Percentiles rank a stretch among this genome's conserved stretches.
Conservation (phyloP, 2,797 vertebrate species). For the Coracias cyanogaster region DNA sequence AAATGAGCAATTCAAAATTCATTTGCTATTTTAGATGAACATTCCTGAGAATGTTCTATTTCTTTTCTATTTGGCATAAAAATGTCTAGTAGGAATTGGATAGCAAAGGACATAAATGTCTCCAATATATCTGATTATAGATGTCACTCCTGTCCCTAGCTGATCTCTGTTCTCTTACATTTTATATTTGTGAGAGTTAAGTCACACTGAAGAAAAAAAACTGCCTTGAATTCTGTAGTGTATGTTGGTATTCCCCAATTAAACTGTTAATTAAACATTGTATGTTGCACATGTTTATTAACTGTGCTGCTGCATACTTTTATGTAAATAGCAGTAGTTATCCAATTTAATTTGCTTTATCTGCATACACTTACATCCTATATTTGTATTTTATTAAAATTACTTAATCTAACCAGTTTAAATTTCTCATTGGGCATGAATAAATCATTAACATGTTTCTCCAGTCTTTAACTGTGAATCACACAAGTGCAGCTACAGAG, state of each 20-base stretch:
- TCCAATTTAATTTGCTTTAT: neutral
- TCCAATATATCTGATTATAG: neutral
- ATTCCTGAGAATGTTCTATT: neutral
- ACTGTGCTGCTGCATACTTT: neutral
- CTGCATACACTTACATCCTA: neutral
- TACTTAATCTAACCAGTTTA: neutral
- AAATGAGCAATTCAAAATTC: neutral
- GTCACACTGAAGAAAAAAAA: neutral
- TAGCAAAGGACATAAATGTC: neutral
- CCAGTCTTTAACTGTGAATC: neutral
- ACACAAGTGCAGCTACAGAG: neutral
- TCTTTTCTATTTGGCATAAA: neutral
- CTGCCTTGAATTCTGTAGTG: neutral
- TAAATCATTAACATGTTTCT: neutral
- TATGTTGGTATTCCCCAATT: neutral
- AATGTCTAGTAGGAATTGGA: neutral
- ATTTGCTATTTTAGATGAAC: neutral
- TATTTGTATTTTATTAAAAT: constrained; percentile 18
- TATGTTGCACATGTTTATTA: neutral
- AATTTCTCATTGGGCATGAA: neutral
- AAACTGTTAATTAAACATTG: neutral
- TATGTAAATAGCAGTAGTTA: neutral
- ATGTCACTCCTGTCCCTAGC: neutral
- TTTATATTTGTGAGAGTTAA: neutral
- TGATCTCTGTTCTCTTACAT: neutral